Evolutionary conservation across 2,888 invertebrate species (phyloP).

Genomic region (Volucella bombylans): DNA sequence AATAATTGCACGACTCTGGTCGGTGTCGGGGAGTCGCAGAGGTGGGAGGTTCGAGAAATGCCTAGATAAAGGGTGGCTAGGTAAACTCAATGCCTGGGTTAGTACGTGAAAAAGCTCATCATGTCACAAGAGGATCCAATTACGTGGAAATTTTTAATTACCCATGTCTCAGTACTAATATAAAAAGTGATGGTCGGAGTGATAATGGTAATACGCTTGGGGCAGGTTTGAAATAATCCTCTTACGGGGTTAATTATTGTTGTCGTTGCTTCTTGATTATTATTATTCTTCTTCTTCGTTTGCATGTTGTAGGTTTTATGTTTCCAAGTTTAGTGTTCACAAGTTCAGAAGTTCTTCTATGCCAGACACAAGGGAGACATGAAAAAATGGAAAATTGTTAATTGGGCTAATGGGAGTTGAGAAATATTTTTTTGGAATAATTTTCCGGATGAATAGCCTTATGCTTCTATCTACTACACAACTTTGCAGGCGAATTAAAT

Average conservation of each 20-base stretch:
- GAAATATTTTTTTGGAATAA: neutral
- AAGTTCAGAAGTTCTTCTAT: constrained; percentile 41
- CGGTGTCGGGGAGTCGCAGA: neutral
- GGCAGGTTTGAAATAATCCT: constrained; percentile 67
- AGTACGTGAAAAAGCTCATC: constrained; percentile 40
- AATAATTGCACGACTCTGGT: constrained; percentile 34
- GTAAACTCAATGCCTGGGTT: neutral
- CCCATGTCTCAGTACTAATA: constrained; percentile 60
- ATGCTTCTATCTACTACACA: too few relatives aligned
- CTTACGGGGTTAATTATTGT: constrained; percentile 69
- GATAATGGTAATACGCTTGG: constrained; percentile 52
- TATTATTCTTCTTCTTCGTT: constrained; percentile 42
- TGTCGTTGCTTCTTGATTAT: constrained; percentile 67
- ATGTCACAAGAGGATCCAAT: constrained; percentile 56
- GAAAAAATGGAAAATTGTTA: neutral
- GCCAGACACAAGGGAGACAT: neutral
- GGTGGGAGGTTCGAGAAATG: too few relatives aligned
- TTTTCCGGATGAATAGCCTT: too few relatives aligned
- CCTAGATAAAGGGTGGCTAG: constrained; percentile 3
- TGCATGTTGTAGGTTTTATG: constrained; percentile 46
- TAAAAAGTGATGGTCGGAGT: constrained; percentile 33
- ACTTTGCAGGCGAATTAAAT: too few relatives aligned
- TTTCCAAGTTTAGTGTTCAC: constrained; percentile 62
- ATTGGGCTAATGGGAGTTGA: constrained; percentile 13
- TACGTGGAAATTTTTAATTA: constrained; percentile 60